phyloP scores from a whole-genome alignment of 2,797 vertebrate species.

The Lerista edwardsae region DNA sequence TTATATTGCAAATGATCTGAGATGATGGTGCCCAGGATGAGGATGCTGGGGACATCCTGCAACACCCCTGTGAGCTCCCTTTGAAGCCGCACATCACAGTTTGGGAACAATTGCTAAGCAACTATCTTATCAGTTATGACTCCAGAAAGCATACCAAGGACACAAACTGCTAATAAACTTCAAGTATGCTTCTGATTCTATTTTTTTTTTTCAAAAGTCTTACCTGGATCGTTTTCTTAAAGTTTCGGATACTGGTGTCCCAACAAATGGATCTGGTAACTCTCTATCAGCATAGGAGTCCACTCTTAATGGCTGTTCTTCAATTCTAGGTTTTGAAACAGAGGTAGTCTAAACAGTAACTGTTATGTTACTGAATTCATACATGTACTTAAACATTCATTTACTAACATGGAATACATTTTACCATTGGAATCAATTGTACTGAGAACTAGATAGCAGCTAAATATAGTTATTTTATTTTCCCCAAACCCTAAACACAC shows the following conservation, averaged over 20 bases:
- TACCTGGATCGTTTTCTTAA: slow-evolving; percentile 88
- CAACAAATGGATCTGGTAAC: slow-evolving; percentile 85
- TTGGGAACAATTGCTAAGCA: neutral
- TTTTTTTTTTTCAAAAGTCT: neutral
- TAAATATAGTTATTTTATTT: neutral
- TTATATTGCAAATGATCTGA: too few relatives aligned
- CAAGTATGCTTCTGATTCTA: neutral
- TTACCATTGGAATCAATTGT: neutral
- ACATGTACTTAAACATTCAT: neutral
- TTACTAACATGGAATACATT: neutral
- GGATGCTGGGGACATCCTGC: too few relatives aligned
- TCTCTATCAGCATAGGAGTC: slow-evolving; percentile 61
- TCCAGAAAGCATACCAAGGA: neutral
- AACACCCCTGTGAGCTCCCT: too few relatives aligned
- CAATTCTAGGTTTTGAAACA: slow-evolving; percentile 72
- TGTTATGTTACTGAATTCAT: neutral
- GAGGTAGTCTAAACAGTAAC: slow-evolving; percentile 26
- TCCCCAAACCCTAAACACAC: neutral
- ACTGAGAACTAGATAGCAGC: neutral
- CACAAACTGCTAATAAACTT: neutral
- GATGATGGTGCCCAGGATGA: too few relatives aligned
- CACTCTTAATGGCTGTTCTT: slow-evolving; percentile 59
- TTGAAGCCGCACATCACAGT: too few relatives aligned
- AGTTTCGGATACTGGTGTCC: slow-evolving; percentile 85
- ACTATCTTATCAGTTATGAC: neutral